Conservation (phyloP, 2,113 vertebrate species). For the Chloropsis cyanopogon region DNA sequence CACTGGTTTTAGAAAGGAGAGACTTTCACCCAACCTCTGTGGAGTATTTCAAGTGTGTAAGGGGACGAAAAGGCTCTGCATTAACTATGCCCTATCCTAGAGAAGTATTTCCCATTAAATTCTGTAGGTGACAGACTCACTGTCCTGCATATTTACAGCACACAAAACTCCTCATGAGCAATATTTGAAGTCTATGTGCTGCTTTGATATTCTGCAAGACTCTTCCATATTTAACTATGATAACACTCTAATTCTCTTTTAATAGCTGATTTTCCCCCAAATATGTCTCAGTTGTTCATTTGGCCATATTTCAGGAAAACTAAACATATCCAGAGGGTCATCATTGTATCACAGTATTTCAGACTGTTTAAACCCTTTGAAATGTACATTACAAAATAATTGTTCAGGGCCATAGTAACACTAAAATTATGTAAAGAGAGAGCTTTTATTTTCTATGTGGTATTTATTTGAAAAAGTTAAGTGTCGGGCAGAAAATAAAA, state of each 20-base stretch:
- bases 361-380: background rate
- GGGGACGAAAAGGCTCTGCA: background rate
- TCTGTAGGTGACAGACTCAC: background rate
- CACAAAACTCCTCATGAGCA: background rate
- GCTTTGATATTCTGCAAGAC: background rate
- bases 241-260: background rate
- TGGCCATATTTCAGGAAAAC: background rate
- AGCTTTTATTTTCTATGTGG: background rate
- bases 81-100: background rate
- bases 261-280: background rate
- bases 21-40: background rate
- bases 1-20: background rate
- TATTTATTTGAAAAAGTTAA: background rate
- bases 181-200: background rate
- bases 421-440: background rate
- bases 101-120: background rate
- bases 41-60: background rate
- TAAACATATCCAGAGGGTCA: background rate
- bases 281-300: background rate
- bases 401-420: background rate
- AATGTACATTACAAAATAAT: background rate
- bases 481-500: background rate
- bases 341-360: background rate
- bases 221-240: background rate
- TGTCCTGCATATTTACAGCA: background rate